Evolutionary conservation across 2,797 vertebrate species (phyloP).

Genomic region (Echeneis naucrates): DNA sequence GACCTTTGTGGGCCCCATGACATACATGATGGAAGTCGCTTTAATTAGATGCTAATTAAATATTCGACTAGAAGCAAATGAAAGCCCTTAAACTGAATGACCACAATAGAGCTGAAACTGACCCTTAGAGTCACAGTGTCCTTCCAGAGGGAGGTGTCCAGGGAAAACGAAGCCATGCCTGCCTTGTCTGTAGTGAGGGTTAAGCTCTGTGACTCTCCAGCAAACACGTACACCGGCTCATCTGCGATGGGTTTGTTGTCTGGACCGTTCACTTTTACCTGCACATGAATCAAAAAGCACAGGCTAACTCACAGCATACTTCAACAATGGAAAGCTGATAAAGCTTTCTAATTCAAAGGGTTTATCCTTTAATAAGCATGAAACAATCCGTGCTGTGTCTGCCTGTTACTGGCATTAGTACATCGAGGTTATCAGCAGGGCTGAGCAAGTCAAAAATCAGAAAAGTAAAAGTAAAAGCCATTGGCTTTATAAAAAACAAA

Average conservation of each 20-base stretch:
- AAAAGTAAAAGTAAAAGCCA: too few relatives aligned
- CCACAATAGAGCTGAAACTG: slow-evolving; percentile 35
- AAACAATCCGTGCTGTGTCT: neutral
- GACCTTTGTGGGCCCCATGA: neutral
- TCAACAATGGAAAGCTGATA: neutral
- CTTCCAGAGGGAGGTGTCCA: slow-evolving; percentile 82
- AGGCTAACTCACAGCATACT: neutral
- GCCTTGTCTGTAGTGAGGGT: slow-evolving; percentile 81
- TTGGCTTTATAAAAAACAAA: neutral
- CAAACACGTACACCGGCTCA: slow-evolving; percentile 78
- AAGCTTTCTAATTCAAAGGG: neutral
- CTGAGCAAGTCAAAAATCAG: too few relatives aligned
- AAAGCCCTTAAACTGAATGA: neutral
- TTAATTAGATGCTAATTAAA: slow-evolving; percentile 11
- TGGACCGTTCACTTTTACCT: slow-evolving; percentile 84
- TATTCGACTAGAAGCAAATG: neutral
- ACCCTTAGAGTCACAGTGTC: slow-evolving; percentile 77
- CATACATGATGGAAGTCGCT: neutral
- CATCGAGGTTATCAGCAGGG: too few relatives aligned
- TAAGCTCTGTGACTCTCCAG: slow-evolving; percentile 26
- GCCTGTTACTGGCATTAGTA: neutral
- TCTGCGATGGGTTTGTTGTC: slow-evolving; percentile 74
- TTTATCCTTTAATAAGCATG: neutral
- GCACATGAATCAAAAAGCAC: slow-evolving; percentile 29
- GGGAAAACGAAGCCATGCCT: slow-evolving; percentile 83